Percentiles rank a stretch among this genome's conserved stretches.
Conservation (phyloP, 2,113 vertebrate species). For the Chrysochloris asiatica region DNA sequence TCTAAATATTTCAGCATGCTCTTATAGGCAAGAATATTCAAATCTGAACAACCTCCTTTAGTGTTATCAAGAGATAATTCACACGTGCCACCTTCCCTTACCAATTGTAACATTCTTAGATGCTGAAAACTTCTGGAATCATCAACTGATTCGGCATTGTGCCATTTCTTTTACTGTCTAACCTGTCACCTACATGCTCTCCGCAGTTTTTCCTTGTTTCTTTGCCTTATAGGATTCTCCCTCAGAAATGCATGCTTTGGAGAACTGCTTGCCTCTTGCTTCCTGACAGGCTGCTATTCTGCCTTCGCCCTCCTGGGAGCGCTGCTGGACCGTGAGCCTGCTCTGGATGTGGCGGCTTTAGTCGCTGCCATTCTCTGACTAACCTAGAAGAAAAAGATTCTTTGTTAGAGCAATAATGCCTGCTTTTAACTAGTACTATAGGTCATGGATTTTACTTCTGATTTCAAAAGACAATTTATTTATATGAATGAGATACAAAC, state of each 20-base stretch:
- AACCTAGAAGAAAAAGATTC: conserved; percentile 27
- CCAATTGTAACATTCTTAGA: conserved; percentile 61
- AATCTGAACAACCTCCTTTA: conserved; percentile 15
- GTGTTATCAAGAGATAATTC: conserved; percentile 55
- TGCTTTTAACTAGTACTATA: conserved; percentile 57
- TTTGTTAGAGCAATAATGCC: conserved; percentile 8
- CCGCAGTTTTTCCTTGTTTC: background rate
- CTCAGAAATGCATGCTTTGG: background rate
- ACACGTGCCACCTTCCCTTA: conserved; percentile 55
- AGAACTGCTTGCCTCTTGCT: background rate
- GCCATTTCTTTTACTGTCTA: conserved; percentile 75
- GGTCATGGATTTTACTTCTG: conserved; percentile 46
- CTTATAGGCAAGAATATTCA: conserved; percentile 50
- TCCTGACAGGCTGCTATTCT: conserved; percentile 67
- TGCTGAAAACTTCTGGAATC: conserved; percentile 77
- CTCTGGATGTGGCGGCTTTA: fast-evolving
- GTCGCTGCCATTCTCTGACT: background rate
- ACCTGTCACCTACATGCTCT: conserved; percentile 72
- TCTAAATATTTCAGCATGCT: conserved; percentile 37
- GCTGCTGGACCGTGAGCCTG: conserved; percentile 80
- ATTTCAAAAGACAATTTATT: conserved; percentile 62
- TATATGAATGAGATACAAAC: conserved; percentile 57
- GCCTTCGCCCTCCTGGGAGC: conserved; percentile 80
- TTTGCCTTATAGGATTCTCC: conserved; percentile 35
- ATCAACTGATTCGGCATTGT: conserved; percentile 73